Evolutionary conservation across 2,113 vertebrate species (phyloP), one percentile per base, ranked within the genome.

Genomic region (Salvelinus fontinalis): DNA sequence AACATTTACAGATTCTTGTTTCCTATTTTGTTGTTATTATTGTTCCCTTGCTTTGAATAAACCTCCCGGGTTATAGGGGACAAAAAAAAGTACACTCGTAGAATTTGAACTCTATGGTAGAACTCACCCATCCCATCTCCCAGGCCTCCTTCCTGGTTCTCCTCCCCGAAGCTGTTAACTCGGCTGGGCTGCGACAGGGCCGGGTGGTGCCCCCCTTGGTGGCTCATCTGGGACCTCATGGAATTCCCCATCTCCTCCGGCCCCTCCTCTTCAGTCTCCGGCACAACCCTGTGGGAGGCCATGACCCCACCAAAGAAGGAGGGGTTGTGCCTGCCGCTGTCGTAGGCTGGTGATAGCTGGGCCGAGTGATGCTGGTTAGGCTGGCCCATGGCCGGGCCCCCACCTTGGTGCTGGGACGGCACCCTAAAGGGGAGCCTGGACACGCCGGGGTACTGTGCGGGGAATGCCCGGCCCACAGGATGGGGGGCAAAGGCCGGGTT

Each of bases 161-260:
- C 96, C 77, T 99, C 97, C 70, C 95, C 92, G 85, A 97, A 99
- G 92, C 90, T 97, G 91, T 93, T 96, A 91, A 97, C 93, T 39
- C 92, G 89, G 84, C 88, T 89, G 73, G 91, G 91, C 84, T 96
- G 96, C 12, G 95, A 88, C 70, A 95, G 86, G 77, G 95, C 91
- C 75, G 96, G 76, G 22, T 95, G 93, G 83, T 94, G 91, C 1
- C 79, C 77, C 2, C 79, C 94, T 14, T 94, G 92, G 87, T 96
- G 96, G 39, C 94, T 94, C 73, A 95, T 89, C 64, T 96, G 83
- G 76, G 95, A 94, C 87, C 97, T 94, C 79, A 97, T 91, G 74
- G 96, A 92, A 75, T 92, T 93, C 83, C 5, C 94, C 73, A 93
- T 86, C 76, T 97, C 93, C 77, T 98, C 98, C 51, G 94, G 91